A percentile compares a stretch with the other conserved stretches of the same genome.
Conservation (phyloP, 2,888 invertebrate species). For the Rhingia rostrata region DNA sequence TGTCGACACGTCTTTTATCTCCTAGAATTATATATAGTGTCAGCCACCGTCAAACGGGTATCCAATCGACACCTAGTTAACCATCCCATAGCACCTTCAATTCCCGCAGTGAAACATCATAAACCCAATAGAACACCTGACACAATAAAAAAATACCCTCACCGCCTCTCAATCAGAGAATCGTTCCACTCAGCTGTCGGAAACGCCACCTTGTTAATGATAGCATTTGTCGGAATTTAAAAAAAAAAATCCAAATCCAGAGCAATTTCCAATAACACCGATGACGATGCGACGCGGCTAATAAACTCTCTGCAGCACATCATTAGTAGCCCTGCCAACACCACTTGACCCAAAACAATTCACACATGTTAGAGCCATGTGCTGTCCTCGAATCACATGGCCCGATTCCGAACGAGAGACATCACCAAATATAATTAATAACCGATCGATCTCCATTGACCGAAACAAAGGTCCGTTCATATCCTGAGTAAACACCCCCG, state of each 20-base stretch:
- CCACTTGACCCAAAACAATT: conserved; percentile 72
- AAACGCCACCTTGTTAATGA: conserved; percentile 70
- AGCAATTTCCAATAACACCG: conserved; percentile 57
- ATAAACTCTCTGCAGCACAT: conserved; percentile 52
- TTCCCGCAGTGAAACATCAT: conserved; percentile 55
- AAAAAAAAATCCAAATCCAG: conserved; percentile 49
- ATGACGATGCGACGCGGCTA: conserved; percentile 30
- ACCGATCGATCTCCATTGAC: conserved; percentile 73
- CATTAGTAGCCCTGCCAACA: conserved; percentile 53
- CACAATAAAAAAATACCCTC: conserved; percentile 41
- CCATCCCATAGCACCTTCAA: conserved; percentile 23
- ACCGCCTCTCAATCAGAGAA: conserved; percentile 33
- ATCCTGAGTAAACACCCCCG: conserved; percentile 66
- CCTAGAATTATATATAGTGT: too few species aligned
- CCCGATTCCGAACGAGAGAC: neutral
- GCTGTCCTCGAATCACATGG: conserved; percentile 8
- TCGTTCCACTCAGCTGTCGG: conserved; percentile 64
- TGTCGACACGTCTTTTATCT: too few species aligned
- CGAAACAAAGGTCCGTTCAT: conserved; percentile 59
- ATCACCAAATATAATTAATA: conserved; percentile 69
- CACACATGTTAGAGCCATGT: conserved; percentile 67
- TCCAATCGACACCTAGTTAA: conserved; percentile 66
- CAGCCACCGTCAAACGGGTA: neutral
- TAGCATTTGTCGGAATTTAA: conserved; percentile 43
- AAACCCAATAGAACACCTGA: conserved; percentile 61